phyloP scores from a whole-genome alignment of 2,888 invertebrate species.

The Pseudoips prasinana region DNA sequence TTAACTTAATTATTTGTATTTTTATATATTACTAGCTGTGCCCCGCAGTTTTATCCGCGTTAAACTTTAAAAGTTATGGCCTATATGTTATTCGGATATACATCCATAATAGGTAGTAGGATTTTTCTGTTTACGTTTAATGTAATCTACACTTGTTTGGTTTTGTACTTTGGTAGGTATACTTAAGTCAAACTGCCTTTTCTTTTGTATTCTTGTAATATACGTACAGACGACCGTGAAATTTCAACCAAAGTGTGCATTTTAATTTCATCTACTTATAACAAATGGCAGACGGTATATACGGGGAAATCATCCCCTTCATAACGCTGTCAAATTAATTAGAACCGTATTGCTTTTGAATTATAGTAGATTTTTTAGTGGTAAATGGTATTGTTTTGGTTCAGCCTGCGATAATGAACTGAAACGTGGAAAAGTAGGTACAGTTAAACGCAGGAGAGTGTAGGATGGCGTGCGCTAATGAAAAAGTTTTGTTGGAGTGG shows the following conservation, averaged over 20 bases:
- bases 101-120: no score
- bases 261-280: slow-evolving; percentile 54
- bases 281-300: slow-evolving; percentile 43
- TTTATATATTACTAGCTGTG: no score
- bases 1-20: no score
- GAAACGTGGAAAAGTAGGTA: slow-evolving; percentile 33
- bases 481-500: slow-evolving; percentile 10
- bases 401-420: slow-evolving; percentile 37
- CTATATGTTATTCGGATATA: no score
- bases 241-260: slow-evolving; percentile 45
- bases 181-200: no score
- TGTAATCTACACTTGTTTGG: no score
- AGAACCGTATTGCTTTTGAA: fast-evolving
- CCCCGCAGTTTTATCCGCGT: no score
- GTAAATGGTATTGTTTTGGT: slow-evolving; percentile 29
- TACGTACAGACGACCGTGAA: no score
- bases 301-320: slow-evolving; percentile 57
- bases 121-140: no score
- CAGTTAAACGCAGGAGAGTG: slow-evolving; percentile 17
- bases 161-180: no score
- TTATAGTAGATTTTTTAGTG: slow-evolving; percentile 13
- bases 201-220: no score
- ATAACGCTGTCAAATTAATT: slow-evolving; percentile 4
- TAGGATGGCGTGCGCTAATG: slow-evolving; percentile 4
- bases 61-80: no score